Percentiles rank a stretch among this genome's conserved stretches.
Evolutionary conservation across 2,113 vertebrate genomes (phyloP).

Genomic region (Ciconia maguari): DNA sequence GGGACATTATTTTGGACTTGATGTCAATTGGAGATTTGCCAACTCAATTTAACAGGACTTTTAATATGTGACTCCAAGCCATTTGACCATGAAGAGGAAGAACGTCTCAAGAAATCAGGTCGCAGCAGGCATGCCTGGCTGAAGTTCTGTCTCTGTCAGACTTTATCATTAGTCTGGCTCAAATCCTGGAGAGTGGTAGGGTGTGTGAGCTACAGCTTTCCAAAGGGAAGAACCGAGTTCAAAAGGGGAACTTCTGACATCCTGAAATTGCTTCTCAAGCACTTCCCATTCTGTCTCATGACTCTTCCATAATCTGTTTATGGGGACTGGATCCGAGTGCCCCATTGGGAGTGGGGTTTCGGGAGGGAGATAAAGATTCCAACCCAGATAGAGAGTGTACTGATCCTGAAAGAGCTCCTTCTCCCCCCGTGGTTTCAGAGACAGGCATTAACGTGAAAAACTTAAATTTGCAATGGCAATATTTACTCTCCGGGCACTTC

Average conservation of each 20-base stretch:
- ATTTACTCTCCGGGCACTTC: background rate
- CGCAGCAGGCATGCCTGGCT: background rate
- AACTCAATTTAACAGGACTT: background rate
- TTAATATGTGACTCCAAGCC: background rate
- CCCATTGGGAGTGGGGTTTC: background rate
- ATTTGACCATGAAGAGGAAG: background rate
- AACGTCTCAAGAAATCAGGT: background rate
- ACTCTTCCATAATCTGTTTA: background rate
- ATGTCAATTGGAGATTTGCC: background rate
- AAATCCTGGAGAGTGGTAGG: background rate
- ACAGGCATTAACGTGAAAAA: background rate
- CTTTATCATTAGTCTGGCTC: background rate
- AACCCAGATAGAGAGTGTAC: background rate
- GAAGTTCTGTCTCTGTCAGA: background rate
- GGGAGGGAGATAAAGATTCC: background rate
- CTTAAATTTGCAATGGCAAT: background rate
- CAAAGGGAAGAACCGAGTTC: background rate
- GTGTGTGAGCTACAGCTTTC: background rate
- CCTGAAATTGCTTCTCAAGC: background rate
- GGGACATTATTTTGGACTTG: background rate
- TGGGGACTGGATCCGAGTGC: background rate
- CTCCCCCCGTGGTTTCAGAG: background rate
- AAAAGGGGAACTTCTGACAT: background rate
- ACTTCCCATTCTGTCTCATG: slow-evolving; percentile 3
- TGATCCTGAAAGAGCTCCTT: background rate